Evolutionary conservation across 2,797 vertebrate genomes (phyloP).

Genomic region (Sebastes elongatus): DNA sequence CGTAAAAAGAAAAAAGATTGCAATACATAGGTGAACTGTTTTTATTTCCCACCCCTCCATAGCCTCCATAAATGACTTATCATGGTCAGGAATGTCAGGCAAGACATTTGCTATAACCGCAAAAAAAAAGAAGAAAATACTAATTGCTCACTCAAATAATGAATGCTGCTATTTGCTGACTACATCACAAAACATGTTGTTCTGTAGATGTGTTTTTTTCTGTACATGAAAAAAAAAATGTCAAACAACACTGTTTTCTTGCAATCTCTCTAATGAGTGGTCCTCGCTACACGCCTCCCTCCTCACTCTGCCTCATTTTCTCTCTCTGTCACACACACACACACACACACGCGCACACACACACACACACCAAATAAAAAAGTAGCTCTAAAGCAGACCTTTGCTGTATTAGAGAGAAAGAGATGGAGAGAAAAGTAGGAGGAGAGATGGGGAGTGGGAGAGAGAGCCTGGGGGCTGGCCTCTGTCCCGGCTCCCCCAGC

Average conservation of each 20-base stretch:
- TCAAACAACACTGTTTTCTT: constrained; percentile 31
- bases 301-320: constrained; percentile 17
- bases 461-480: constrained; percentile 86
- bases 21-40: fast-evolving
- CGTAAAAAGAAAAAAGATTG: too few relatives aligned
- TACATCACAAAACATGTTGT: constrained; percentile 30
- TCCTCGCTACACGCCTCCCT: constrained; percentile 11
- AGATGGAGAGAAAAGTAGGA: constrained; percentile 61
- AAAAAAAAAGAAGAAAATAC: constrained; percentile 29
- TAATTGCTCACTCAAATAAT: constrained; percentile 52
- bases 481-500: constrained; percentile 86
- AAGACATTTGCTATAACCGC: constrained; percentile 26
- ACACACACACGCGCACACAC: background rate
- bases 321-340: background rate
- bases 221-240: constrained; percentile 7
- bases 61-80: constrained; percentile 38
- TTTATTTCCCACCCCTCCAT: too few relatives aligned
- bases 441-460: constrained; percentile 42
- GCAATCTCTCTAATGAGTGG: constrained; percentile 37
- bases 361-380: background rate
- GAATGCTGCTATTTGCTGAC: constrained; percentile 41
- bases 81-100: constrained; percentile 31
- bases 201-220: constrained; percentile 13
- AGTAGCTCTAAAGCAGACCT: constrained; percentile 47
- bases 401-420: constrained; percentile 35